A percentile compares a stretch with the other conserved stretches of the same genome.
phyloP scores from a whole-genome alignment of 1,140 invertebrate species.

The Drosophila kohkoa region DNA sequence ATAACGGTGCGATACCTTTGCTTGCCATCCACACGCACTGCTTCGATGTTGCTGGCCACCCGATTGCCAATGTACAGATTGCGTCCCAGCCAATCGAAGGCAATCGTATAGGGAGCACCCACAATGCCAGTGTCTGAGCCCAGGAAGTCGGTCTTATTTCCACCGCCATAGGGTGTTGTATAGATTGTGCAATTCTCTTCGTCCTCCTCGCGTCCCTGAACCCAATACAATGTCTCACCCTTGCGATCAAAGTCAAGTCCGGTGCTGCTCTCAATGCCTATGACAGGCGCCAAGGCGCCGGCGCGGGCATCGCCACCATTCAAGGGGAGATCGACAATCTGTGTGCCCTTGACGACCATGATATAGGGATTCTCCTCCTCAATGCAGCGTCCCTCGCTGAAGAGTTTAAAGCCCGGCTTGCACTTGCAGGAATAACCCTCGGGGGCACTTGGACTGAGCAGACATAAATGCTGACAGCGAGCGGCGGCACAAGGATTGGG shows the following conservation, averaged over 20 bases:
- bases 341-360: conserved; percentile 95
- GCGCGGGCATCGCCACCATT: conserved; percentile 90
- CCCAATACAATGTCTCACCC: conserved; percentile 93
- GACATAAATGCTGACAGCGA: conserved; percentile 95
- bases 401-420: conserved; percentile 92
- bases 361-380: conserved; percentile 95
- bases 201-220: conserved; percentile 92
- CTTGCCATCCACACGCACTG: conserved; percentile 94
- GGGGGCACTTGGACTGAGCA: conserved; percentile 90
- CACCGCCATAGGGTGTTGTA: conserved; percentile 93
- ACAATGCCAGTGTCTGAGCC: conserved; percentile 92
- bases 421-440: conserved; percentile 96
- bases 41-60: conserved; percentile 96
- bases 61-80: conserved; percentile 98
- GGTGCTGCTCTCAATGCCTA: conserved; percentile 95
- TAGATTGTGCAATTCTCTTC: conserved; percentile 93
- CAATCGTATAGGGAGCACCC: conserved; percentile 95
- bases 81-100: conserved; percentile 98
- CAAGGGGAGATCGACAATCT: conserved; percentile 93
- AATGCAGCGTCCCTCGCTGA: conserved; percentile 90
- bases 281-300: conserved; percentile 94
- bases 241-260: conserved; percentile 96
- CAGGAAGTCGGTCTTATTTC: conserved; percentile 94
- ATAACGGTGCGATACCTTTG: conserved; percentile 94
- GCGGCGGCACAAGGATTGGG: conserved; percentile 93